phyloP scores from a whole-genome alignment of 2,888 invertebrate species.

The Pristionchus japonicus region DNA sequence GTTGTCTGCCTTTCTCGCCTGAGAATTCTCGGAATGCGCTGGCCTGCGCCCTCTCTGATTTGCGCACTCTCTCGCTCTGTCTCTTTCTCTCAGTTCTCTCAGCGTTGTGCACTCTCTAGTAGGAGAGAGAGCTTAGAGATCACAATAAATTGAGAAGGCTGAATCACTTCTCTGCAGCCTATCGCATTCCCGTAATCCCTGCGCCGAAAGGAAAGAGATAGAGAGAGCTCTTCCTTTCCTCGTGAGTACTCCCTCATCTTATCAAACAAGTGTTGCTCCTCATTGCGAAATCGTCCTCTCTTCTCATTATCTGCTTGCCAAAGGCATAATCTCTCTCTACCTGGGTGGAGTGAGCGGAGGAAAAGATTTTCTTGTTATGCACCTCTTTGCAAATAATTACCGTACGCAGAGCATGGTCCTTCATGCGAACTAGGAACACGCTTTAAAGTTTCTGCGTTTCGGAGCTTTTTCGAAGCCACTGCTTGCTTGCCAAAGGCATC shows the following conservation, averaged over 20 bases:
- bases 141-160: not conserved
- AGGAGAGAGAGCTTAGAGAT: not conserved
- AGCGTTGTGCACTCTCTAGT: not conserved
- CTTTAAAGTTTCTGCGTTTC: too few relatives aligned
- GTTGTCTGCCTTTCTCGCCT: constrained; percentile 17
- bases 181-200: not conserved
- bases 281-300: not conserved
- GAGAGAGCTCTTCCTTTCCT: not conserved
- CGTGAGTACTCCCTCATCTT: constrained; percentile 27
- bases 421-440: too few relatives aligned
- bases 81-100: not conserved
- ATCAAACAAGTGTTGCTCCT: constrained; percentile 4
- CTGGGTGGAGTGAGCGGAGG: not conserved
- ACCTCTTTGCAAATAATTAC: too few relatives aligned
- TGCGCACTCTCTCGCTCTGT: not conserved
- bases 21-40: not conserved
- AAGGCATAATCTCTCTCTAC: not conserved
- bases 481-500: too few relatives aligned
- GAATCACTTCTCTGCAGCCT: too few relatives aligned
- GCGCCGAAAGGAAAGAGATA: not conserved
- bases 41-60: not conserved
- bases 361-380: too few relatives aligned
- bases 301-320: not conserved
- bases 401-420: too few relatives aligned
- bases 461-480: too few relatives aligned